These are phyloP conservation scores for Coptodon rendalli DNA, from an alignment of 2,113 vertebrate species.

Conservation along the genomic window DNA sequence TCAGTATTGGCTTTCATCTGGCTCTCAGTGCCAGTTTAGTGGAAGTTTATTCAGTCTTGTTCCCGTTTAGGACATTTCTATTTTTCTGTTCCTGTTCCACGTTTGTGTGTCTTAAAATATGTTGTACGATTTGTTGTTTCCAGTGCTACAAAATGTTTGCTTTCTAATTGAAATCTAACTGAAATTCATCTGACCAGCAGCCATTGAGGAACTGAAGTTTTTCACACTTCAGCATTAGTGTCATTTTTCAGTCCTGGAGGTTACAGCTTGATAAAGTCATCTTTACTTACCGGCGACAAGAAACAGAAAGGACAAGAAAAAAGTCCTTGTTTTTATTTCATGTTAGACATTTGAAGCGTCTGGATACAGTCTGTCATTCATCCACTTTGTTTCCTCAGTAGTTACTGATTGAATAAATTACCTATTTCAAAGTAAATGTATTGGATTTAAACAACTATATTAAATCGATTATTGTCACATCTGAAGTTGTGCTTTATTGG, in stretches of 20 bases:
- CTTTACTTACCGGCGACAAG: background rate
- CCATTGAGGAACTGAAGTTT: background rate
- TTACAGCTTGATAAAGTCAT: background rate
- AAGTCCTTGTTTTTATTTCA: background rate
- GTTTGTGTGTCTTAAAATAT: background rate
- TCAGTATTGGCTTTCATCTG: background rate
- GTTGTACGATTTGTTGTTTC: background rate
- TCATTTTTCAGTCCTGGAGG: fast-evolving
- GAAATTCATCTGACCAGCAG: background rate
- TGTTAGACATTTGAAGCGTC: background rate
- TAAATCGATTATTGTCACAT: background rate
- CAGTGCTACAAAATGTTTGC: background rate
- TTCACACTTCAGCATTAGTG: background rate
- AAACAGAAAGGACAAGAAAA: background rate
- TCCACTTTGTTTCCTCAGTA: background rate
- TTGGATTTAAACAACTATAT: background rate
- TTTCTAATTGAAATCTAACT: background rate
- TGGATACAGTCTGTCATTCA: background rate
- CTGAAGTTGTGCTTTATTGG: background rate
- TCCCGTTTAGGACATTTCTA: background rate
- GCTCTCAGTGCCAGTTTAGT: background rate
- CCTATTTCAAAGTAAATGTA: background rate
- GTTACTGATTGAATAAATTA: background rate
- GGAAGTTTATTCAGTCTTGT: background rate
- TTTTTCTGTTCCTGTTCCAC: background rate